A percentile compares a stretch with the other conserved stretches of the same genome.
Evolutionary conservation across 2,113 vertebrate genomes (phyloP).

Genomic region (Phoenicopterus ruber): DNA sequence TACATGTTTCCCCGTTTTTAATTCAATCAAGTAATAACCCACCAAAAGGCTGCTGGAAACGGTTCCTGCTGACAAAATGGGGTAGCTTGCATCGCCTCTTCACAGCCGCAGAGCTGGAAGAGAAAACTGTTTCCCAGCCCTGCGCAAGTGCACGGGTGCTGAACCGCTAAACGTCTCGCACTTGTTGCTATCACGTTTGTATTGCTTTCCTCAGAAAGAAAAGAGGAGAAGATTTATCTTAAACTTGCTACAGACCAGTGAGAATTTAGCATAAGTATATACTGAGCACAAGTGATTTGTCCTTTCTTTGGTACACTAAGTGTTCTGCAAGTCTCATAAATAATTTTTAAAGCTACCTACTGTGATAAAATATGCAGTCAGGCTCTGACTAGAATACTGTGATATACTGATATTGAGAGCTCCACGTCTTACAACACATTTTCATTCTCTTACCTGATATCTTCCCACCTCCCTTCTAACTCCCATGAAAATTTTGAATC

Average conservation of each 20-base stretch:
- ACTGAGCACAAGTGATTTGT: constrained; percentile 30
- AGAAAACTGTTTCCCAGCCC: not conserved
- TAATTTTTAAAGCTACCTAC: constrained; percentile 35
- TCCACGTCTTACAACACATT: not conserved
- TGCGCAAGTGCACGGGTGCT: not conserved
- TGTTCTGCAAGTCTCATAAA: constrained; percentile 40
- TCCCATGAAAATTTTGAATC: not conserved
- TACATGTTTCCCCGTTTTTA: not conserved
- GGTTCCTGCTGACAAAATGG: not conserved
- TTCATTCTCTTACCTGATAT: not conserved
- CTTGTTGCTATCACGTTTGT: not conserved
- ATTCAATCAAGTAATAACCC: not conserved
- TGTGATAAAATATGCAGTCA: constrained; percentile 5
- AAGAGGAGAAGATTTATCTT: not conserved
- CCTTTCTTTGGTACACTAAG: constrained; percentile 35
- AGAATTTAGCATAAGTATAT: not conserved
- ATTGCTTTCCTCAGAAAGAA: not conserved
- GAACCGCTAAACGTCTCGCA: accelerated
- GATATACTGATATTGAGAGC: not conserved
- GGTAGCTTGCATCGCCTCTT: not conserved
- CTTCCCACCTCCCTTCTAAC: not conserved
- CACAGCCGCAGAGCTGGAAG: not conserved
- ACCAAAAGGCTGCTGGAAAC: not conserved
- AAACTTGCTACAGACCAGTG: not conserved
- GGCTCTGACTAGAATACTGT: not conserved